Base-by-base conservation (phyloP, 1,140 invertebrate species). In the Vanessa tameamea region DNA sequence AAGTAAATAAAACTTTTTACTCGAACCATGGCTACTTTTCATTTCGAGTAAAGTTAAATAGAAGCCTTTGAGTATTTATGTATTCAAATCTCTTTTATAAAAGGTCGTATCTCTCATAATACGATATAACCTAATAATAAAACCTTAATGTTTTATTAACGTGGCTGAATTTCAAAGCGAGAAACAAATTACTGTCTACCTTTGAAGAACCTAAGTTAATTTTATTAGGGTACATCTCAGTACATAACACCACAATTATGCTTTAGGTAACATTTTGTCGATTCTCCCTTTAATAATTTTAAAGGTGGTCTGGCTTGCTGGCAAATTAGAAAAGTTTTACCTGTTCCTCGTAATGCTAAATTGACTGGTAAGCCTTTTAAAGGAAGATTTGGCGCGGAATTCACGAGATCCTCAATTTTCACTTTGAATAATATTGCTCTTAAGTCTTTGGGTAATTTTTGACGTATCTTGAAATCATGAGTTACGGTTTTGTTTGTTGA, bases 271-370 rank as follows among this genome's bases (percentile, higher is more conserved):
- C 68, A 47, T 74, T 69, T 68, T 43, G 16, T 26, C 47, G 37
- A 77, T 77, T 69, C 69, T 51, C 61, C 68, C 47, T 67, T 69
- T 72, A 65, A 73, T 75, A 72, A 72, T 68, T 75, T 77, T 77
- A 63, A 72, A 68, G 65, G 57, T 55, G 63, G 69, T 74, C 66
- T 73, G 57, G 70, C 53, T 72, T 61, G 16, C 48, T 47, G 66
- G 47, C 59, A 78, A 78, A 79, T 79, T 78, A 74, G 72, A 77
- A 79, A 80, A 77, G 69, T 80, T 82, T 72, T 64, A 76, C 77
- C 75, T 81, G 77, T 71, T 71, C 69, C 59, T 59, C 68, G 76
- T 75, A 73, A 64, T 69, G 50, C 37, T 65, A 72, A 66, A 70
- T 78, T 78, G 72, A 69, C 55, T 64, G 55, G 57, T 73, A 80